phyloP scores from a whole-genome alignment of 2,888 invertebrate species.

The Polia nebulosa region DNA sequence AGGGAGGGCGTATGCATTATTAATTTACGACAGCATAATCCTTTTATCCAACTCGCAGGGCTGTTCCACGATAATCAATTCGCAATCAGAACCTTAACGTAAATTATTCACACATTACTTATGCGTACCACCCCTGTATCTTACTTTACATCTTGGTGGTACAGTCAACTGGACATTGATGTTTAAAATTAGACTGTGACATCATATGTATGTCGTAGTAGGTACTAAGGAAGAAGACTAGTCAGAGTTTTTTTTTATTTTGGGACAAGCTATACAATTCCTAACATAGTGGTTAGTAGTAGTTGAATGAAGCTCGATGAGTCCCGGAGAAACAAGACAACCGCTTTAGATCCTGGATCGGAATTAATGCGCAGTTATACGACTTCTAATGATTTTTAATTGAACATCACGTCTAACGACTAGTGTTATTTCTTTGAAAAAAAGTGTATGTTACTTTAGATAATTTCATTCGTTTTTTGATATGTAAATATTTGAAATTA shows the following conservation, averaged over 20 bases:
- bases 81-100: constrained; percentile 28
- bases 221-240: too few species aligned
- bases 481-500: too few species aligned
- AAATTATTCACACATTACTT: constrained; percentile 42
- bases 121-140: constrained; percentile 10
- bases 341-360: too few species aligned
- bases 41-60: not conserved
- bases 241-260: not conserved
- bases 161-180: not conserved
- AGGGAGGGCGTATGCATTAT: constrained; percentile 4
- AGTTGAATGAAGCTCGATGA: too few species aligned
- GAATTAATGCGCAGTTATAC: too few species aligned
- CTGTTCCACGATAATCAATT: constrained; percentile 10
- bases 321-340: too few species aligned
- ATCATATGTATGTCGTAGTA: not conserved
- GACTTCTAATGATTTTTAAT: too few species aligned
- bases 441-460: too few species aligned
- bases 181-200: not conserved
- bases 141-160: constrained; percentile 6
- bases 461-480: too few species aligned
- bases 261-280: not conserved
- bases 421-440: too few species aligned
- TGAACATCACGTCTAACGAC: too few species aligned
- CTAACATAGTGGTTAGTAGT: too few species aligned
- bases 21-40: constrained; percentile 22